Percentiles rank a stretch among this genome's conserved stretches.
These are phyloP conservation scores for Pterostichus madidus DNA, from an alignment of 2,888 invertebrate species.

Conservation along the genomic window DNA sequence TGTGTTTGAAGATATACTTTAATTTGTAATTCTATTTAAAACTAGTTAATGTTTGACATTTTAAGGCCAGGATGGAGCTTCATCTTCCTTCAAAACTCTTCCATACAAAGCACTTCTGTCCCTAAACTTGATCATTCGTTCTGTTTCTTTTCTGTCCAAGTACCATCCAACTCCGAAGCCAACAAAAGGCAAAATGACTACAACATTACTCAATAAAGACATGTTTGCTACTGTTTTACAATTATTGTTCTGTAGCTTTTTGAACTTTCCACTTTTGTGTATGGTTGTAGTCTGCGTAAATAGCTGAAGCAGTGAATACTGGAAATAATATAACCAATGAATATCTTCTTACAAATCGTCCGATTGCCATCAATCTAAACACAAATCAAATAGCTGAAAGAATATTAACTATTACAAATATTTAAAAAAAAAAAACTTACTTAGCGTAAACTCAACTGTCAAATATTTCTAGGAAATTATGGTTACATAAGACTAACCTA, in stretches of 20 bases:
- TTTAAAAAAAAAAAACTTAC: background rate
- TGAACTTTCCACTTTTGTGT: constrained; percentile 86
- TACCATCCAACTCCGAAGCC: constrained; percentile 83
- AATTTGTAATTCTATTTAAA: constrained; percentile 24
- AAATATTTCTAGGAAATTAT: background rate
- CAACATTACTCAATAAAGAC: constrained; percentile 77
- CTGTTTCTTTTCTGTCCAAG: constrained; percentile 85
- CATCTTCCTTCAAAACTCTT: constrained; percentile 82
- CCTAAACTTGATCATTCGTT: constrained; percentile 85
- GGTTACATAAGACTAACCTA: background rate
- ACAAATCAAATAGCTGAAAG: background rate
- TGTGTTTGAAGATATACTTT: background rate
- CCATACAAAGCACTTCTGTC: constrained; percentile 91
- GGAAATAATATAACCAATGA: constrained; percentile 85
- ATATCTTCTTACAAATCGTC: constrained; percentile 81
- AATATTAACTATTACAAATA: background rate
- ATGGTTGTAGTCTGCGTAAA: constrained; percentile 86
- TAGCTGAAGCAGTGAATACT: constrained; percentile 79
- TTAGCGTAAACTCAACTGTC: background rate
- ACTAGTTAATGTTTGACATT: constrained; percentile 29
- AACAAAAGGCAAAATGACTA: constrained; percentile 79
- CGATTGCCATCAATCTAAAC: constrained; percentile 79
- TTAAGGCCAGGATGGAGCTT: constrained; percentile 86
- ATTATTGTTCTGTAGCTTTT: constrained; percentile 70
- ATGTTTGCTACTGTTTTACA: constrained; percentile 72